phyloP scores from a whole-genome alignment of 2,888 invertebrate species.

The Cremastobaeus sp. region DNA sequence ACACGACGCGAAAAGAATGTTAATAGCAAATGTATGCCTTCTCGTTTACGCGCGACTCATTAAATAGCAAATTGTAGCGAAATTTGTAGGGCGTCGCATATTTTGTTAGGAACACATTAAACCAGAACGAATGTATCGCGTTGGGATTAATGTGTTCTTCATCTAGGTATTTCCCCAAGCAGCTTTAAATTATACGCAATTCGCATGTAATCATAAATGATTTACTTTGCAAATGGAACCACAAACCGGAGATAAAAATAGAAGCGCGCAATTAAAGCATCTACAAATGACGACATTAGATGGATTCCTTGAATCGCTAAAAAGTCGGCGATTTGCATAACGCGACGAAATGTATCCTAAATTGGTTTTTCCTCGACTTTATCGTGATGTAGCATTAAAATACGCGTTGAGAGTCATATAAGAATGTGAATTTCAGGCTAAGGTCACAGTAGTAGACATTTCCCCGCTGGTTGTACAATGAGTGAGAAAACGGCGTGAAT shows the following conservation, averaged over 20 bases:
- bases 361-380: slow-evolving; percentile 37
- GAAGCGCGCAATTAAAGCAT: slow-evolving; percentile 26
- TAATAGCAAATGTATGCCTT: too few relatives aligned
- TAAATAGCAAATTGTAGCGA: slow-evolving; percentile 12
- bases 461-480: slow-evolving; percentile 29
- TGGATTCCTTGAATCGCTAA: slow-evolving; percentile 6
- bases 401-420: neutral
- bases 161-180: slow-evolving; percentile 24
- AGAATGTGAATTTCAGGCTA: slow-evolving; percentile 47
- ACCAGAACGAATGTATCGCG: slow-evolving; percentile 29
- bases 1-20: too few relatives aligned
- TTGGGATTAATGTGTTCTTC: slow-evolving; percentile 43
- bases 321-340: slow-evolving; percentile 35
- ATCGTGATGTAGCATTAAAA: slow-evolving; percentile 21
- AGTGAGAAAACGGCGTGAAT: slow-evolving; percentile 21
- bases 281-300: slow-evolving; percentile 22
- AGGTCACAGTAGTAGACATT: slow-evolving; percentile 40
- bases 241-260: slow-evolving; percentile 3
- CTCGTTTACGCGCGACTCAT: too few relatives aligned
- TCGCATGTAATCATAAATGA: slow-evolving; percentile 31
- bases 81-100: slow-evolving; percentile 10
- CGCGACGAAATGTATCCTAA: slow-evolving; percentile 34
- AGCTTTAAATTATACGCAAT: slow-evolving; percentile 23
- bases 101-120: slow-evolving; percentile 29
- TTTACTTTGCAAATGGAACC: neutral